phyloP scores from a whole-genome alignment of 2,113 vertebrate genomes.

The Emydocephalus ijimae region DNA sequence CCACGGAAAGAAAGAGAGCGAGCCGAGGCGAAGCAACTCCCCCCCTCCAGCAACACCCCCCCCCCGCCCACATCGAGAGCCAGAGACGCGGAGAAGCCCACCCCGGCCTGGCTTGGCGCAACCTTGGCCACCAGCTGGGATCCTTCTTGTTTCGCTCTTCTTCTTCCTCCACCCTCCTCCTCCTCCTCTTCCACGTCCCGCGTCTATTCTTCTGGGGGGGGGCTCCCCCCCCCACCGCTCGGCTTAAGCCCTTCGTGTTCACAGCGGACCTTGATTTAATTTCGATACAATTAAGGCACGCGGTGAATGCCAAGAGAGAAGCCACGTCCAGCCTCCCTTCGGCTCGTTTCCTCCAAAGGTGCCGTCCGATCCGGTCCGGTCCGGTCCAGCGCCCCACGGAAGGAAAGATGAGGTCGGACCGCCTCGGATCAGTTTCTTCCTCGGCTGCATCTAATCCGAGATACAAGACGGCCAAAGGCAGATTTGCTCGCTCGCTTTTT shows the following conservation, averaged over 20 bases:
- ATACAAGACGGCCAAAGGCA: too few relatives aligned
- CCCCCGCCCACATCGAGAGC: too few relatives aligned
- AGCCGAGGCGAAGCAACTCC: background rate
- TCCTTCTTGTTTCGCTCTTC: background rate
- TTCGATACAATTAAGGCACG: slow-evolving; percentile 93
- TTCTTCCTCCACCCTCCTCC: background rate
- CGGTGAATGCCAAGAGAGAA: slow-evolving; percentile 90
- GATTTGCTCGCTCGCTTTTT: background rate
- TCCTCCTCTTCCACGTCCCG: too few relatives aligned
- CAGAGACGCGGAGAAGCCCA: background rate
- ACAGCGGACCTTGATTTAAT: slow-evolving; percentile 99
- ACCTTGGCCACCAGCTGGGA: background rate
- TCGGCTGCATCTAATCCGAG: background rate
- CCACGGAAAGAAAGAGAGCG: background rate
- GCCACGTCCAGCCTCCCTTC: slow-evolving; percentile 61
- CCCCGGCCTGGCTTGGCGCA: background rate
- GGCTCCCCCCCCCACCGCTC: background rate
- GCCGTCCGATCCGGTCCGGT: background rate
- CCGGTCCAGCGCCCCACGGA: background rate
- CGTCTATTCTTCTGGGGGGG: background rate
- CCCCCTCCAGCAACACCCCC: background rate
- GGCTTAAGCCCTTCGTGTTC: slow-evolving; percentile 92
- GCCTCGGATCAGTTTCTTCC: background rate
- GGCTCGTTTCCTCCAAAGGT: background rate
- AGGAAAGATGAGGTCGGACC: background rate